These are phyloP conservation scores for Rotaria socialis DNA, from an alignment of 2,888 invertebrate species.

Conservation along the genomic window DNA sequence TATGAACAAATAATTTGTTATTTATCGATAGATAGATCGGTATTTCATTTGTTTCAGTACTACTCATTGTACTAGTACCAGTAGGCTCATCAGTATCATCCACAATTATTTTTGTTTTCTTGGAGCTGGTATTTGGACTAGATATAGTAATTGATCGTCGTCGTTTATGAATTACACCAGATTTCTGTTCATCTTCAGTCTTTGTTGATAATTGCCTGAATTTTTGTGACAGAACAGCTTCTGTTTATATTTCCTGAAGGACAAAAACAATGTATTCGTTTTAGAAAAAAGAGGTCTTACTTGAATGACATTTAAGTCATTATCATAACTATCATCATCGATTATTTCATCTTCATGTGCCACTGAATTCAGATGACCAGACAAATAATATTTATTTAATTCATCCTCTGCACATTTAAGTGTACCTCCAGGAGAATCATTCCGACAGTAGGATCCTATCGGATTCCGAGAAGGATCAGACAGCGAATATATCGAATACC, in stretches of 20 bases:
- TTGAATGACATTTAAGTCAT: neutral
- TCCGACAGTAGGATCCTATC: too few species aligned
- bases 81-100: neutral
- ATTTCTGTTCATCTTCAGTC: neutral
- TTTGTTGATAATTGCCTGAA: neutral
- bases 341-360: neutral
- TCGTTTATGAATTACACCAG: rapidly evolving
- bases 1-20: neutral
- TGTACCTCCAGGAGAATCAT: too few species aligned
- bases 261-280: too few species aligned
- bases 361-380: neutral
- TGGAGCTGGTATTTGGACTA: neutral
- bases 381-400: neutral
- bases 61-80: neutral
- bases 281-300: neutral
- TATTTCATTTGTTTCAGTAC: neutral
- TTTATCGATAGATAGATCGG: neutral
- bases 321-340: neutral
- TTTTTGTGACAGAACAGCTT: neutral
- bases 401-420: neutral
- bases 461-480: too few species aligned
- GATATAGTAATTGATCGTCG: neutral
- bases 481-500: too few species aligned
- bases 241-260: neutral
- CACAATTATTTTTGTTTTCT: neutral